These are phyloP conservation scores for Chlamydotis undulata DNA, from an alignment of 2,113 vertebrate genomes.

Conservation along the genomic window DNA sequence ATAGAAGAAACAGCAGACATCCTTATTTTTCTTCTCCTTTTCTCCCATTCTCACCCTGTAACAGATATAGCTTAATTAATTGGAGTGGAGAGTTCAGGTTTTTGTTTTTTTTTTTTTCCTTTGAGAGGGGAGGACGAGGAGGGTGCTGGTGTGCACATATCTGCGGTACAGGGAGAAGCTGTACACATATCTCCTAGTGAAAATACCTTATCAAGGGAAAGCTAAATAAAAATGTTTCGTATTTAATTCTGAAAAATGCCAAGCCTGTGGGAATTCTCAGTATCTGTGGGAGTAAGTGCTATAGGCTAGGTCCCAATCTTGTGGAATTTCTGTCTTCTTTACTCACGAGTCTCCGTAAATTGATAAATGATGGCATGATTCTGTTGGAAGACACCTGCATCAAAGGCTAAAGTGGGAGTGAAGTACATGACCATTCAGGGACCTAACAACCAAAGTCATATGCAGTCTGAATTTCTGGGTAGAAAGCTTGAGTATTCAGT, in stretches of 20 bases:
- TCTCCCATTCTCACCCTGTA: neutral
- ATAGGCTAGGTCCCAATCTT: slow-evolving; percentile 15
- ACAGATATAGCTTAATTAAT: neutral
- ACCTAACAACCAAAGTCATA: neutral
- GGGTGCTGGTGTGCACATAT: neutral
- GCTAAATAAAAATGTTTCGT: slow-evolving; percentile 6
- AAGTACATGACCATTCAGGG: neutral
- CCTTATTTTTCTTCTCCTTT: neutral
- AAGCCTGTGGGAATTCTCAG: slow-evolving; percentile 3
- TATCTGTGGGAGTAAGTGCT: slow-evolving; percentile 25
- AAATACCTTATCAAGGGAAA: neutral
- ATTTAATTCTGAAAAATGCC: slow-evolving; percentile 11
- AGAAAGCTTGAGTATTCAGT: neutral
- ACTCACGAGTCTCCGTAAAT: neutral
- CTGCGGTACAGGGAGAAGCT: neutral
- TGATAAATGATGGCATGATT: neutral
- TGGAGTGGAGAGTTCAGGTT: neutral
- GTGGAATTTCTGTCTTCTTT: slow-evolving; percentile 1
- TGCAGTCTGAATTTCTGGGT: neutral
- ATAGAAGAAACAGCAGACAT: neutral
- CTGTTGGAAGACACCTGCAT: neutral
- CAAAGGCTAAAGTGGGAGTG: neutral
- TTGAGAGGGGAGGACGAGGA: fast-evolving
- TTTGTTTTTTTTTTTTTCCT: no score
- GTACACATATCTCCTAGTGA: neutral